Base-by-base conservation (phyloP, 1,140 invertebrate genomes). In the Melitaea cinxia region DNA sequence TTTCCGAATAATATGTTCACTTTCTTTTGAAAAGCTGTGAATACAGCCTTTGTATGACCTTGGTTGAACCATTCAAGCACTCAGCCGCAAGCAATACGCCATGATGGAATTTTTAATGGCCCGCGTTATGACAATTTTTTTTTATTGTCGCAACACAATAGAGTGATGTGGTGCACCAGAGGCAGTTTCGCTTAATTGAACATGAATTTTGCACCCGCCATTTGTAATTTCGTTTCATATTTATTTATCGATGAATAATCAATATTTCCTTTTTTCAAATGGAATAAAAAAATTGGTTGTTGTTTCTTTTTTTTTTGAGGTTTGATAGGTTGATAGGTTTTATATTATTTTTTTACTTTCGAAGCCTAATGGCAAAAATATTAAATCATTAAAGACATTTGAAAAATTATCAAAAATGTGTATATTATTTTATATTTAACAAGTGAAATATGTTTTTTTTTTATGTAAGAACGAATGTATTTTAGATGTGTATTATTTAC, bases 21-120 rank as follows among this genome's bases (percentile, higher is more conserved):
- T 52, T 64, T 72, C 69, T 71, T 71, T 58, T 78, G 68, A 80
- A 79, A 70, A 75, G 75, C 62, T 24, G 52, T 78, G 75, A 78
- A 77, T 64, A 70, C 73, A 30, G 47, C 67, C 68, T 78, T 83
- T 83, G 74, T 80, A 45, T 67, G 82, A 80, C 82, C 80, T 82
- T 78, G 77, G 77, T 12, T 57, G 65, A 21, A 21, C 42, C 47
- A 67, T 70, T 72, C 65, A 73, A 72, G 62, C 49, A 57, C 54
- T 56, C 54, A 23, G 77, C 78, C 76, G 62, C 69, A 65, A 70
- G 78, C 78, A 71, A 77, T 78, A 55, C 70, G 56, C 57, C 64
- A 58, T 80, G 74, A 85, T 83, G 81, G 80, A 85, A 83, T 85
- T 85, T 85, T 85, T 82, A 82, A 85, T 85, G 77, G 69, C 68